These are phyloP conservation scores for Phengaris alcon DNA, from an alignment of 2,888 invertebrate genomes.

Conservation along the genomic window DNA sequence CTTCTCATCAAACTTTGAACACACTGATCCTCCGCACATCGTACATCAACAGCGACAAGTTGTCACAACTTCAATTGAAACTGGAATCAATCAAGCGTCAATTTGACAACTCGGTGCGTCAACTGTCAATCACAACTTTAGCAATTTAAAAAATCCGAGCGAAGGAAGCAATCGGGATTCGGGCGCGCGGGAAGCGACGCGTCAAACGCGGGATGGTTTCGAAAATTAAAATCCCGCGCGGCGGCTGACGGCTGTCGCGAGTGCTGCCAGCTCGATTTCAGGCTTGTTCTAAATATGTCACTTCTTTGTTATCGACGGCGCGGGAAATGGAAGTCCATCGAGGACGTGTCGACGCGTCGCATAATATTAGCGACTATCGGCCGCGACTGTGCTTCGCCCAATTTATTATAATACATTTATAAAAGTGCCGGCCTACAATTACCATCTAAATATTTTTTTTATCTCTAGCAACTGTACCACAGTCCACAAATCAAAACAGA, in stretches of 20 bases:
- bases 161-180: constrained; percentile 64
- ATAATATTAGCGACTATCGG: constrained; percentile 54
- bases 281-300: constrained; percentile 80
- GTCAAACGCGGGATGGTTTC: constrained; percentile 67
- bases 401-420: neutral
- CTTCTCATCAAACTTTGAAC: constrained; percentile 26
- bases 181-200: constrained; percentile 55
- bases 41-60: constrained; percentile 36
- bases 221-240: constrained; percentile 76
- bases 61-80: constrained; percentile 54
- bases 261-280: constrained; percentile 65
- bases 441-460: no score
- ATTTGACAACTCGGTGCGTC: constrained; percentile 52
- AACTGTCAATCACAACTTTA: constrained; percentile 65
- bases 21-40: constrained; percentile 30
- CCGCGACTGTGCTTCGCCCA: neutral
- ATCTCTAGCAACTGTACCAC: no score
- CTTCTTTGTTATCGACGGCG: constrained; percentile 76
- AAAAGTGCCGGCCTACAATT: no score
- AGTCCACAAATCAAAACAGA: no score
- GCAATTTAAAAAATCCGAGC: constrained; percentile 58
- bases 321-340: constrained; percentile 77
- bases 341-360: constrained; percentile 66
- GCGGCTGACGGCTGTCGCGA: constrained; percentile 68
- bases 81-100: constrained; percentile 61